Conservation (phyloP, 2,888 invertebrate species). For the Melitaea athalia region DNA sequence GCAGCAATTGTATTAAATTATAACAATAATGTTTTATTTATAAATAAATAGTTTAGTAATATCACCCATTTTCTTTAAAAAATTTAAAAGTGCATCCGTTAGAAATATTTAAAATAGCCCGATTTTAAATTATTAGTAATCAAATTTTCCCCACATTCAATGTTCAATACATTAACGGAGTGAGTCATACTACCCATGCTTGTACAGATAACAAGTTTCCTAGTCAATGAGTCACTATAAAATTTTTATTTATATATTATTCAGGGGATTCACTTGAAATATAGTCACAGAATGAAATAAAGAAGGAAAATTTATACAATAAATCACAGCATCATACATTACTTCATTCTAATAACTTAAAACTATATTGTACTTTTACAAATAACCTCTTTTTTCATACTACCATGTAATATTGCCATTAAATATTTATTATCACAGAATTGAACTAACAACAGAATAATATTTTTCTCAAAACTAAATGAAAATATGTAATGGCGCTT, state of each 20-base stretch:
- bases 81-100: slow-evolving; percentile 15
- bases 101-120: background rate
- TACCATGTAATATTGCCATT: background rate
- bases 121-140: no score
- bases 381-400: background rate
- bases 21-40: slow-evolving; percentile 16
- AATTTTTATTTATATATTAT: no score
- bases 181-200: no score
- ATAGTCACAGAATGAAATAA: no score
- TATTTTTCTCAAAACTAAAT: background rate
- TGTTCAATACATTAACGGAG: background rate
- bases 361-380: background rate
- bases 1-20: slow-evolving; percentile 24
- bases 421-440: background rate
- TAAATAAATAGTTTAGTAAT: slow-evolving; percentile 22
- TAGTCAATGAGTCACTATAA: no score
- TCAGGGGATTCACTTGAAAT: no score
- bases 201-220: no score
- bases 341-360: background rate
- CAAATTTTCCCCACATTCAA: no score
- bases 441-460: background rate
- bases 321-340: background rate
- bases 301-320: background rate
- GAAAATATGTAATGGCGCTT: background rate
- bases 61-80: slow-evolving; percentile 10